Evolutionary conservation across 2,113 vertebrate species (phyloP).

Genomic region (pig (Sus scrofa)): T2T-Sscrofa CM000824.6:112550001-112550500

Average conservation of each 20-base stretch:
- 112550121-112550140: slow-evolving; percentile 19
- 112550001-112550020: not conserved
- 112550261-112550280: slow-evolving; percentile 43
- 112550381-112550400: not conserved
- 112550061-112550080: not conserved
- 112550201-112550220: not conserved
- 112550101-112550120: not conserved
- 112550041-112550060: not conserved
- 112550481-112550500: not conserved
- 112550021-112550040: not conserved
- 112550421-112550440: not conserved
- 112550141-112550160: not conserved
- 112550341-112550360: slow-evolving; percentile 28
- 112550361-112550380: not conserved
- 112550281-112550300: slow-evolving; percentile 36
- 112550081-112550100: slow-evolving; percentile 13
- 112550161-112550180: not conserved
- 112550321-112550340: not conserved
- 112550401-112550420: not conserved
- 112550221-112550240: not conserved
- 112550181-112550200: not conserved
- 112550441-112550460: not conserved
- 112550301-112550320: slow-evolving; percentile 44
- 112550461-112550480: not conserved
- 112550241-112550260: not conserved